Base-by-base conservation (phyloP, 1,140 invertebrate species). In the Sitodiplosis mosellana region DNA sequence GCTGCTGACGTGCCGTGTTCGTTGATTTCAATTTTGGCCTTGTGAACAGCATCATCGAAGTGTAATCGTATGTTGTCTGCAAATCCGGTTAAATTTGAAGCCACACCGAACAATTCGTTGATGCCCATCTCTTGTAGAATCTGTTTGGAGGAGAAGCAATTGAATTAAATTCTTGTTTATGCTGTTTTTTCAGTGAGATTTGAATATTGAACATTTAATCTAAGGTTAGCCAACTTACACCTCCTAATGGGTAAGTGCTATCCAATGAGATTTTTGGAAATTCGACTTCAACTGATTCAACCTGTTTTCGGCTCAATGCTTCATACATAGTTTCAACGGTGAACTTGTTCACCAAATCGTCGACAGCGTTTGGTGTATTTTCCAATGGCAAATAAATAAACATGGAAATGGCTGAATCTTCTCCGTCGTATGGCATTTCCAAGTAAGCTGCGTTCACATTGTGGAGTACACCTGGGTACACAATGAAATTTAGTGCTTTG, bases 241-340 rank as follows among this genome's bases (percentile, higher is more conserved):
- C 56, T 3, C 58, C 44, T 18, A 64, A 50, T 54, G 63, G 59
- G 46, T 63, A 46, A 33, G 71, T 75, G 51, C 77, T 75, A 55
- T 91, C 85, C 15, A 89, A 69, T 12, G 73, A 75, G 61, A 91
- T 91, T 57, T 83, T 85, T 0, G 87, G 88, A 17, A 93, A 64
- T n/a, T 74, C 70, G 0, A 91, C 75, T 52, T 85, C 75, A 7
- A 90, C 82, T 33, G 78, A 73, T 2, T 76, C 62, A 0, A 68
- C 65, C 60, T 79, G 69, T 11, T 77, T 76, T 38, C 77, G 72
- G 2, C 78, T 71, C 0, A 87, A 66, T 0, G 81, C 69, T 14
- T 76, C 70, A 7, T 71, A 67, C 6, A 88, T 65, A 1, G 74
- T 74, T 10, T 74, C 66, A 2, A 72, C 64, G 14, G 70, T 77